Evolutionary conservation across 2,888 invertebrate genomes (phyloP).

Genomic region (Thalpophila matura): DNA sequence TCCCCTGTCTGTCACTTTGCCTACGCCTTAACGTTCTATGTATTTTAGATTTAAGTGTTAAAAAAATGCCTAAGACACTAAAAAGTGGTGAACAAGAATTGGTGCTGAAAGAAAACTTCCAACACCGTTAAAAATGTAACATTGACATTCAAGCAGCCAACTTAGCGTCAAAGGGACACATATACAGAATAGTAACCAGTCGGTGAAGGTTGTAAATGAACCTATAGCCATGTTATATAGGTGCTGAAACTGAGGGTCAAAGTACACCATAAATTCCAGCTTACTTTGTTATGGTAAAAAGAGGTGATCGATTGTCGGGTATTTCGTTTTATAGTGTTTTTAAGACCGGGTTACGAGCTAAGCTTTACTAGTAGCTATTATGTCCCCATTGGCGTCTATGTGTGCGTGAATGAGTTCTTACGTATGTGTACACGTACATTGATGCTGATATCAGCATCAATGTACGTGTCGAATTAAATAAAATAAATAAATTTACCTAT

Average conservation of each 20-base stretch:
- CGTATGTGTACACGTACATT: not conserved
- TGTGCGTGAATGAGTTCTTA: not conserved
- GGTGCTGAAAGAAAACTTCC: too few species aligned
- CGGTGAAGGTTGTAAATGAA: slow-evolving; percentile 29
- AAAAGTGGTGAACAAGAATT: too few species aligned
- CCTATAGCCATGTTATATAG: slow-evolving; percentile 13
- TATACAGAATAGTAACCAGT: slow-evolving; percentile 12
- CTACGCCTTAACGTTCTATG: too few species aligned
- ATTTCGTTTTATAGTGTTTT: slow-evolving; percentile 41
- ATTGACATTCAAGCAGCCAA: too few species aligned
- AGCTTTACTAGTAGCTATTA: slow-evolving; percentile 17
- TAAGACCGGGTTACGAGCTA: slow-evolving; percentile 44
- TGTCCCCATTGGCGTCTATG: slow-evolving; percentile 2
- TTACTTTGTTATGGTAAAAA: slow-evolving; percentile 35
- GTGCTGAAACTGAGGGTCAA: slow-evolving; percentile 20
- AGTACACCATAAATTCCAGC: slow-evolving; percentile 24
- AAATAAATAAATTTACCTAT: too few species aligned
- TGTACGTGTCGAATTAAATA: too few species aligned
- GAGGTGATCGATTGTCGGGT: slow-evolving; percentile 49
- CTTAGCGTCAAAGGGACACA: too few species aligned
- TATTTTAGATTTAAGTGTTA: too few species aligned
- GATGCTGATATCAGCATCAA: too few species aligned
- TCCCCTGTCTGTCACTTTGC: too few species aligned
- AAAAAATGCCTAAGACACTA: too few species aligned
- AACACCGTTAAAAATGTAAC: too few species aligned